These are phyloP conservation scores for Margarornis squamiger DNA, from an alignment of 2,797 vertebrate species.

Conservation along the genomic window DNA sequence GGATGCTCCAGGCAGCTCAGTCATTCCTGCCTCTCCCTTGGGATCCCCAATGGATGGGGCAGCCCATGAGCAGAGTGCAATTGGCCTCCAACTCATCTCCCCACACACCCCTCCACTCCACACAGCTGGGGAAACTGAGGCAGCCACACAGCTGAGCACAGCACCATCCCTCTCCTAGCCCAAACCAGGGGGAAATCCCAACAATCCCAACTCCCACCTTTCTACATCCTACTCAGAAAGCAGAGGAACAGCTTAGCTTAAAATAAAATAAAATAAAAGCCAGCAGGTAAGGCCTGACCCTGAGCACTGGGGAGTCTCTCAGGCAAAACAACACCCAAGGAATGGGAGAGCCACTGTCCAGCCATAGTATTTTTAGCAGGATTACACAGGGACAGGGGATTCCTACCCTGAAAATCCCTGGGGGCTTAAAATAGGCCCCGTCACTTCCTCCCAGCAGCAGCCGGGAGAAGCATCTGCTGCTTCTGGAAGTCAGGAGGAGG, in stretches of 20 bases:
- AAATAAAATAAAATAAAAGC: neutral
- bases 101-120: neutral
- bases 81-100: neutral
- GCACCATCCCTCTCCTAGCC: neutral
- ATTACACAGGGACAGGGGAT: slow-evolving; percentile 56
- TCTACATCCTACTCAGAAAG: neutral
- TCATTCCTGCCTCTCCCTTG: neutral
- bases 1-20: neutral
- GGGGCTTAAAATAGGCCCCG: slow-evolving; percentile 38
- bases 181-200: fast-evolving
- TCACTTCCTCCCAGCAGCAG: slow-evolving; percentile 40
- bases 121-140: neutral
- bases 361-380: slow-evolving; percentile 53
- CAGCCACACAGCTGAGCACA: neutral
- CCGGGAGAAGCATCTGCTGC: neutral
- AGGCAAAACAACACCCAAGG: neutral
- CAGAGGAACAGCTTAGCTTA: neutral
- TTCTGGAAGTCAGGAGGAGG: neutral
- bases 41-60: neutral
- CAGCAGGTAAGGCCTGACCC: neutral
- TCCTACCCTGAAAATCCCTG: slow-evolving; percentile 58
- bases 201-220: neutral
- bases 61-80: neutral
- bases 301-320: neutral
- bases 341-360: neutral